These are phyloP conservation scores for Lithosia quadra DNA, from an alignment of 2,888 invertebrate genomes.

Conservation along the genomic window DNA sequence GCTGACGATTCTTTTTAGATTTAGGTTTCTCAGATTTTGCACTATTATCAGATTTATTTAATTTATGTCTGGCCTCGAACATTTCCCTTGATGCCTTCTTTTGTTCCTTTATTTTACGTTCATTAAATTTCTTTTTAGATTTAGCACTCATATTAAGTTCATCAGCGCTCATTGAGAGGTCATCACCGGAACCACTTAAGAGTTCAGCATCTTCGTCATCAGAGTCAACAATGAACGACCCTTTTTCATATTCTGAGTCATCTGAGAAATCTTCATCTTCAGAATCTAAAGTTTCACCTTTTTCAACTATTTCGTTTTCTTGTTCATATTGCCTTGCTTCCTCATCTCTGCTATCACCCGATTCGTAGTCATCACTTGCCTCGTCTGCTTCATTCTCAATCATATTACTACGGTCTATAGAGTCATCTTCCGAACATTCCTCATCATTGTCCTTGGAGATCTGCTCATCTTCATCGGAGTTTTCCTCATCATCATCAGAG, in stretches of 20 bases:
- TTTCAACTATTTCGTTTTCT: conserved; percentile 81
- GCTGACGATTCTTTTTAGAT: conserved; percentile 55
- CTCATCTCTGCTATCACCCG: conserved; percentile 82
- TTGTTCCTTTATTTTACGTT: conserved; percentile 76
- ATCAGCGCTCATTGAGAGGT: conserved; percentile 77
- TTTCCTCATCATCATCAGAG: conserved; percentile 35
- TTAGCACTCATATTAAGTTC: conserved; percentile 77
- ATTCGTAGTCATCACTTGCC: conserved; percentile 77
- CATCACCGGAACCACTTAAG: conserved; percentile 79
- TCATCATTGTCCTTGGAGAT: conserved; percentile 33
- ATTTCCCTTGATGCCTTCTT: conserved; percentile 81
- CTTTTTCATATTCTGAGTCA: conserved; percentile 82
- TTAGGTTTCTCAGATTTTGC: conserved; percentile 50
- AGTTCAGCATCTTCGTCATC: conserved; percentile 78
- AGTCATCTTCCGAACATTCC: conserved; percentile 49
- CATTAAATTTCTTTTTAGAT: conserved; percentile 79
- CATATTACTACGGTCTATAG: conserved; percentile 55
- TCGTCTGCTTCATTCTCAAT: conserved; percentile 76
- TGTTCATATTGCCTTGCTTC: conserved; percentile 79
- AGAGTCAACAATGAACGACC: conserved; percentile 86
- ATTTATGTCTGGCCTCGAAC: conserved; percentile 76
- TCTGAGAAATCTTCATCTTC: conserved; percentile 73
- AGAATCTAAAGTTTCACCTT: conserved; percentile 85
- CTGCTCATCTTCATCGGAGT: conserved; percentile 35
- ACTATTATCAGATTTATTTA: conserved; percentile 56